Evolutionary conservation across 2,113 vertebrate genomes (phyloP).

Genomic region (Labeo rohita): DNA sequence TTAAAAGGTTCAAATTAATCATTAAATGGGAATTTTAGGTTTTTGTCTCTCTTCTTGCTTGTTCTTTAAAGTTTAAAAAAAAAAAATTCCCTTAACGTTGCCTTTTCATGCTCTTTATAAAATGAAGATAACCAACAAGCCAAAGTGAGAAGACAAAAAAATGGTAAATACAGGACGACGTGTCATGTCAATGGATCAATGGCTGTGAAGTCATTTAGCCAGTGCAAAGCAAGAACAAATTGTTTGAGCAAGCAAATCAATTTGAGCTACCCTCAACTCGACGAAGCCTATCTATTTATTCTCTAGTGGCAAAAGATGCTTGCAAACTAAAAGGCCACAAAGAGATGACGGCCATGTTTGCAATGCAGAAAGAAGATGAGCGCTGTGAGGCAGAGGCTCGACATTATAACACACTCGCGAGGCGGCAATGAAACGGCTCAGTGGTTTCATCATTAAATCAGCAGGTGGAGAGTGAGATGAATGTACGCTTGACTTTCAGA

Average conservation of each 20-base stretch:
- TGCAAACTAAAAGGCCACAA: slow-evolving; percentile 56
- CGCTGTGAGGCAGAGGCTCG: slow-evolving; percentile 66
- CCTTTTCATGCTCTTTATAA: neutral
- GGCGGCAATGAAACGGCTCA: slow-evolving; percentile 71
- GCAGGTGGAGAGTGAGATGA: slow-evolving; percentile 62
- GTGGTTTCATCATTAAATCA: slow-evolving; percentile 72
- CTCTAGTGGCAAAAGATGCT: slow-evolving; percentile 62
- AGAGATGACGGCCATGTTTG: slow-evolving; percentile 48
- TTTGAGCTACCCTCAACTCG: slow-evolving; percentile 61
- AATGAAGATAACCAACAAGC: slow-evolving; percentile 3
- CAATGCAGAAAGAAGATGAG: slow-evolving; percentile 60
- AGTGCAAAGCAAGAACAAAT: slow-evolving; percentile 72
- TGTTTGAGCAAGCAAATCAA: slow-evolving; percentile 76
- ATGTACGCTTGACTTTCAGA: slow-evolving; percentile 68
- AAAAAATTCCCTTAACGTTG: neutral
- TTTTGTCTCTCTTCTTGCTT: neutral
- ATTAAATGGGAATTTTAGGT: neutral
- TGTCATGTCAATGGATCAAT: slow-evolving; percentile 72
- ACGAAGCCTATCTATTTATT: slow-evolving; percentile 71
- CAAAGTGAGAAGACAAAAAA: slow-evolving; percentile 30
- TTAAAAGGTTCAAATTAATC: neutral
- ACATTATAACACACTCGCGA: slow-evolving; percentile 64
- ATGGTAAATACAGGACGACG: slow-evolving; percentile 65
- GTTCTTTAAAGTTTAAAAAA: neutral
- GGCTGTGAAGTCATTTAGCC: slow-evolving; percentile 72